Evolutionary conservation across 30 jellyfish, hydroid and myxozoan genomes (phyloP).

Genomic region (Clytia hemisphaerica): DNA sequence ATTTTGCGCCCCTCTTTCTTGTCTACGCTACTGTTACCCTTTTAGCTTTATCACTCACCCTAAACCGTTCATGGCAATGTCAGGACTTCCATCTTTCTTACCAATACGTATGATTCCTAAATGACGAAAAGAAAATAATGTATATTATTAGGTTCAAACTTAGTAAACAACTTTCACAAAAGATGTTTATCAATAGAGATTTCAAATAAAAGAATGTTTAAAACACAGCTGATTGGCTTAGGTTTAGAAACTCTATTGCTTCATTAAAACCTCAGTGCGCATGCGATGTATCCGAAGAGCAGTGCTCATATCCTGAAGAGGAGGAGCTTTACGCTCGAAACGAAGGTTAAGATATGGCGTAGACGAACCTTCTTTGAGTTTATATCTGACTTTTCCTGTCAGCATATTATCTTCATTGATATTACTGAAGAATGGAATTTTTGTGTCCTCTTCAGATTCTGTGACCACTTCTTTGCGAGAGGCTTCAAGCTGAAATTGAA

Average conservation of each 20-base stretch:
- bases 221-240: no score
- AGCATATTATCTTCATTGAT: slow-evolving; percentile 92
- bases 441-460: slow-evolving; percentile 45
- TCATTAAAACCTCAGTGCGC: no score
- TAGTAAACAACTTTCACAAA: no score
- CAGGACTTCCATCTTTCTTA: slow-evolving; percentile 88
- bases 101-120: slow-evolving; percentile 87
- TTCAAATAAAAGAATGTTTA: not conserved
- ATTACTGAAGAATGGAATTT: slow-evolving; percentile 74
- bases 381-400: slow-evolving; percentile 77
- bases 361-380: slow-evolving; percentile 82
- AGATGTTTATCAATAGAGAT: not conserved
- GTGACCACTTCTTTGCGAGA: slow-evolving; percentile 65
- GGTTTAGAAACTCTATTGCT: no score
- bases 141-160: no score
- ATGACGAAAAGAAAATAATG: not conserved
- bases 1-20: no score
- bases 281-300: no score
- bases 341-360: no score
- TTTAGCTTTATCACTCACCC: slow-evolving; percentile 68
- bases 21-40: no score
- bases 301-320: no score
- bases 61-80: slow-evolving; percentile 85
- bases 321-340: no score
- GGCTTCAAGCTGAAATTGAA: slow-evolving; percentile 56